A percentile compares a stretch with the other conserved stretches of the same genome.
phyloP scores from a whole-genome alignment of 1,140 invertebrate species.

The Meteorus sp. region DNA sequence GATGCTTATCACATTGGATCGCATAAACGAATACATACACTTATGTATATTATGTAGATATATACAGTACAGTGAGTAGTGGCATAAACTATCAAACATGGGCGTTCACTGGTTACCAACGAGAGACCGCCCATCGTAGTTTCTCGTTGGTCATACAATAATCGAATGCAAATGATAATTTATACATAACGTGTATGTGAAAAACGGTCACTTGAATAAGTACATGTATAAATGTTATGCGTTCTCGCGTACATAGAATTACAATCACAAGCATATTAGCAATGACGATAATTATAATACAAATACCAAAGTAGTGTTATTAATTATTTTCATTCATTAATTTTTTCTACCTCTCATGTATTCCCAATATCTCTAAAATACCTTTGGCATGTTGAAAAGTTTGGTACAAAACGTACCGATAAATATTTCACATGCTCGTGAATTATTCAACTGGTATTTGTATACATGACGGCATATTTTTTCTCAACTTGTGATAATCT shows the following conservation, averaged over 20 bases:
- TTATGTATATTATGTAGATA: no score
- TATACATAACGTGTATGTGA: slow-evolving; percentile 30
- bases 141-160: slow-evolving; percentile 40
- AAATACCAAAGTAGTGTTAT: neutral
- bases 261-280: slow-evolving; percentile 24
- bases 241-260: slow-evolving; percentile 4
- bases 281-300: slow-evolving; percentile 24
- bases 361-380: no score
- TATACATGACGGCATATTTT: no score
- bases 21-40: no score
- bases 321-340: neutral
- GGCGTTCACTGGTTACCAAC: slow-evolving; percentile 37
- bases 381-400: no score
- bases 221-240: no score
- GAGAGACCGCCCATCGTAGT: slow-evolving; percentile 43
- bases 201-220: no score
- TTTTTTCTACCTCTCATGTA: neutral
- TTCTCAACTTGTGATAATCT: no score
- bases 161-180: slow-evolving; percentile 39
- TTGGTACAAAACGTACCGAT: no score
- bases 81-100: slow-evolving; percentile 34
- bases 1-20: slow-evolving; percentile 17
- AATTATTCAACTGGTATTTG: no score
- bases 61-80: slow-evolving; percentile 6
- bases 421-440: no score